These are phyloP conservation scores for Dicyrtoma fusca DNA, from an alignment of 2,888 invertebrate species.

Conservation along the genomic window DNA sequence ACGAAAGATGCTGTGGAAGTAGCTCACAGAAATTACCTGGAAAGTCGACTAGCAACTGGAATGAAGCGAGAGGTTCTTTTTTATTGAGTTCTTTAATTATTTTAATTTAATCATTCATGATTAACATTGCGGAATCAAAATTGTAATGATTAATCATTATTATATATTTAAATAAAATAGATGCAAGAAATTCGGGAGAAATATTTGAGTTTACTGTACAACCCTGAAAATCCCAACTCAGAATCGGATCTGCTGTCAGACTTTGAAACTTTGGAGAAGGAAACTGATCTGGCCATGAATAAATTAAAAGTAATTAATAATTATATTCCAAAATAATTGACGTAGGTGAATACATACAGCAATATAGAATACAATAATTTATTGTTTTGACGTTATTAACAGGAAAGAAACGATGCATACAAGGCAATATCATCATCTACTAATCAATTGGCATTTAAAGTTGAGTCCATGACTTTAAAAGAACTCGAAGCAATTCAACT, in stretches of 20 bases:
- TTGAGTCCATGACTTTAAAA: conserved; percentile 40
- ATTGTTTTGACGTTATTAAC: no score
- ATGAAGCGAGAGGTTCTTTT: conserved; percentile 21
- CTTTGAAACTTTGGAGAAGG: neutral
- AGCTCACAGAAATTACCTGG: conserved; percentile 22
- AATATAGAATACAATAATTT: no score
- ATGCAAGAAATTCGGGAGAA: conserved; percentile 16
- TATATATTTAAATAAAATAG: neutral
- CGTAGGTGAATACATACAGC: no score
- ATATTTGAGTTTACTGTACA: conserved; percentile 1
- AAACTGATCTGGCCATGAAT: neutral
- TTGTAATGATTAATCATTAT: neutral
- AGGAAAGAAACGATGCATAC: conserved; percentile 41
- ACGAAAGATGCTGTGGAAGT: conserved; percentile 33
- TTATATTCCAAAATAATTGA: neutral
- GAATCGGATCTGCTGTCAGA: neutral
- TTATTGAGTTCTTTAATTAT: neutral
- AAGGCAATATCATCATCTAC: conserved; percentile 39
- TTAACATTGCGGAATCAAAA: neutral
- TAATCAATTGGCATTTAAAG: conserved; percentile 39
- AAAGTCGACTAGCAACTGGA: conserved; percentile 14
- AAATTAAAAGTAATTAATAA: conserved; percentile 10
- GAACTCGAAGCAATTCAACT: conserved; percentile 44
- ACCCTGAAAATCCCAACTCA: neutral
- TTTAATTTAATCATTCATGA: neutral